These are phyloP conservation scores for Paramuricea clavata DNA, from an alignment of 92 coral and sea anemone genomes.

Conservation along the genomic window DNA sequence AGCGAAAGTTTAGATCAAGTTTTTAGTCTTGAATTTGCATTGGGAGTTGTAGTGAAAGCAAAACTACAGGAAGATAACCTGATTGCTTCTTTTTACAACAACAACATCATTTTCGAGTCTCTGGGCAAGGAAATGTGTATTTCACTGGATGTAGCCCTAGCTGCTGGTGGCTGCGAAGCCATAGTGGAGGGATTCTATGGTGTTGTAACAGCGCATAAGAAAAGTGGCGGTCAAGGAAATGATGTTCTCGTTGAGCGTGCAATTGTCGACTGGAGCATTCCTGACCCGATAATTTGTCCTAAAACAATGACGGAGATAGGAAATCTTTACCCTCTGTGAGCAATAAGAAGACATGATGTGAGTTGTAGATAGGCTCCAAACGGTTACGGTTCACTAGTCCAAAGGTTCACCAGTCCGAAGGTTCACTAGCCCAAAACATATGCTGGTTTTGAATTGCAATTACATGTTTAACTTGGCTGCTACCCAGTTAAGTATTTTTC, in stretches of 20 bases:
- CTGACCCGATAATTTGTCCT: neutral
- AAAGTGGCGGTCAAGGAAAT: neutral
- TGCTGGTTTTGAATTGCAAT: no score
- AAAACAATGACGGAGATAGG: neutral
- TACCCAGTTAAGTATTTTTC: no score
- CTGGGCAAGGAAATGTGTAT: conserved; percentile 4
- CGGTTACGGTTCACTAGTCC: no score
- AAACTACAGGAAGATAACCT: neutral
- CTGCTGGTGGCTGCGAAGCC: conserved; percentile 1
- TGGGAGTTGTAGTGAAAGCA: neutral
- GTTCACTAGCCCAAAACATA: no score
- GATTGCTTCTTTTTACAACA: conserved; percentile 13
- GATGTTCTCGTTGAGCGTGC: neutral
- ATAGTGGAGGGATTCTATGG: neutral
- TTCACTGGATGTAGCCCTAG: neutral
- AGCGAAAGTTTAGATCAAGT: neutral
- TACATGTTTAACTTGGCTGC: no score
- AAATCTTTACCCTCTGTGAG: neutral
- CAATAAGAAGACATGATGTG: neutral
- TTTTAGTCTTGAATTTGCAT: conserved; percentile 7
- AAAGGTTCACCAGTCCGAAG: no score
- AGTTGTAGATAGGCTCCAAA: neutral
- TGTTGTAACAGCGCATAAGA: neutral
- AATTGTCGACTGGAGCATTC: conserved; percentile 15
- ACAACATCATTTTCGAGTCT: neutral